phyloP scores from a whole-genome alignment of 1,140 invertebrate genomes.

The Rhysida immarginata region DNA sequence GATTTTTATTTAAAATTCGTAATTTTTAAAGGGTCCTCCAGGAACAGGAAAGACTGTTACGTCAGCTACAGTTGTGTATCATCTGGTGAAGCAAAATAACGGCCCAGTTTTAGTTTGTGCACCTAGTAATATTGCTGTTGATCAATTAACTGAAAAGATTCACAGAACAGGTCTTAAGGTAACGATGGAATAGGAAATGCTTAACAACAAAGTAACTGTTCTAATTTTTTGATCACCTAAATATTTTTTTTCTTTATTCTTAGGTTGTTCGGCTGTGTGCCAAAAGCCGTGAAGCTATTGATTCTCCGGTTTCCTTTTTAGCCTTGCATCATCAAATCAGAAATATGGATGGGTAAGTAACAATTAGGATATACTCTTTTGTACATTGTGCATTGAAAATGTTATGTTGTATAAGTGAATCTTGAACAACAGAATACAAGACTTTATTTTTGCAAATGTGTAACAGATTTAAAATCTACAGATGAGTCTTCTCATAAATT shows the following conservation, averaged over 20 bases:
- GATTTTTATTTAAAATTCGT: too few relatives aligned
- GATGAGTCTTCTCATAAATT: too few relatives aligned
- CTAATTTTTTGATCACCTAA: neutral
- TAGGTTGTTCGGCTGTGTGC: slow-evolving; percentile 84
- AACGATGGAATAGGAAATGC: too few relatives aligned
- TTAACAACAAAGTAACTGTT: too few relatives aligned
- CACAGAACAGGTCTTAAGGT: slow-evolving; percentile 91
- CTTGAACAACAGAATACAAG: too few relatives aligned
- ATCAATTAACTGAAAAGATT: slow-evolving; percentile 97
- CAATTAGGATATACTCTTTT: too few relatives aligned
- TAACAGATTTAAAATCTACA: too few relatives aligned
- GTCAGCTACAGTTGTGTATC: slow-evolving; percentile 97
- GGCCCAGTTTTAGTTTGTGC: slow-evolving; percentile 95
- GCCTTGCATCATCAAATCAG: slow-evolving; percentile 95
- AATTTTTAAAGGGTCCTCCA: slow-evolving; percentile 44
- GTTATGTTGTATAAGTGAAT: too few relatives aligned
- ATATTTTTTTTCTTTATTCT: neutral
- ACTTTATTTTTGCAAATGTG: too few relatives aligned
- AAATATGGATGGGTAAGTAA: slow-evolving; percentile 58
- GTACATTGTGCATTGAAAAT: too few relatives aligned
- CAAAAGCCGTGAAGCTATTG: slow-evolving; percentile 94
- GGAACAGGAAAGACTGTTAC: slow-evolving; percentile 98
- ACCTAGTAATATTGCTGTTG: slow-evolving; percentile 97
- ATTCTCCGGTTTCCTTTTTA: slow-evolving; percentile 92
- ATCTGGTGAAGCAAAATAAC: slow-evolving; percentile 78